Base-by-base conservation (phyloP, 2,113 vertebrate genomes). In the Bubo blakistoni region DNA sequence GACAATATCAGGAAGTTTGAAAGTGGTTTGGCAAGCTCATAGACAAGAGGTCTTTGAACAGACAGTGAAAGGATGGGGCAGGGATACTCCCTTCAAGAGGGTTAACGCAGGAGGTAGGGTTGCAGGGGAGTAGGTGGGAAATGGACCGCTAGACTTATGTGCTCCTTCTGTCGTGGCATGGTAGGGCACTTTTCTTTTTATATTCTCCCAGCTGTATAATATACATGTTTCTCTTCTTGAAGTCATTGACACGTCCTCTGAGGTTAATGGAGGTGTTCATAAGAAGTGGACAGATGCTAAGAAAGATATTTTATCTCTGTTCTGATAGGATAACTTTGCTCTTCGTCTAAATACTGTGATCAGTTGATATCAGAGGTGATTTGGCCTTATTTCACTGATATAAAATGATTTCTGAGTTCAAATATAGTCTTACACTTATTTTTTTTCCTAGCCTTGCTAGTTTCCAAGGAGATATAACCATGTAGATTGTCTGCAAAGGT, bases 401-500 rank as follows among this genome's bases (percentile, higher is more conserved):
- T 69, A 69, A 95, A 87, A 17, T 0, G 2, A 70, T 91, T 89
- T 81, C 74, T 94, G 91, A 77, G 38, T 82, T 94, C 78, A 92
- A 91, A 88, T 87, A 85, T 34, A 85, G 84, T 81, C 92, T 87
- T 72, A 76, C n/a, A 81, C 59, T 78, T 78, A 46, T 81, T 87
- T 94, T 92, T 82, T 82, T 66, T 42, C 86, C 52, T 57, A 92
- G 77, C 40, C 44, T 77, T 85, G 61, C 83, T 95, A 82, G 96
- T 96, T 97, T 92, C 94, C 94, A 95, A 96, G 97, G 95, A 95
- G 91, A 97, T 87, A 73, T 79, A 79, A 69, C 57, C 69, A 94
- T 92, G 83, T 59, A 87, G 92, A 95, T 86, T 87, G 73, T 91
- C 86, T 97, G 92, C 83, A 85, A 92, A 96, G 86, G 91, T 92